phyloP scores from a whole-genome alignment of 2,113 vertebrate genomes.

The Panthera leo region DNA sequence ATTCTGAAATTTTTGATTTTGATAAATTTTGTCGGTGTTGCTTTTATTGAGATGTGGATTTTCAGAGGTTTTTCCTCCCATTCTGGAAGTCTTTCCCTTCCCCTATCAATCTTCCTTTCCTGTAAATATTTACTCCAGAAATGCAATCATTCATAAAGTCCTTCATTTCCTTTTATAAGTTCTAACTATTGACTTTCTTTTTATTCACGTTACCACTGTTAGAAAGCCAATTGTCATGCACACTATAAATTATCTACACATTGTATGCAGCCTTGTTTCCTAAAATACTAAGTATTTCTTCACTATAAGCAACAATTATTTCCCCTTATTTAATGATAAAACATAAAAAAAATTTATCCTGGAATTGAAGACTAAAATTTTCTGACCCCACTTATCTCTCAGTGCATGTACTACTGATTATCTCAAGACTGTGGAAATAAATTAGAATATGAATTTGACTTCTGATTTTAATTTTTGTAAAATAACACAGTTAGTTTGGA shows the following conservation, averaged over 20 bases:
- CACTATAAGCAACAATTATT: background rate
- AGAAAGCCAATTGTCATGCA: background rate
- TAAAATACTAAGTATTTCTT: background rate
- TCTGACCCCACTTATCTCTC: background rate
- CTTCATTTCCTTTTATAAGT: background rate
- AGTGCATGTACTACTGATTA: background rate
- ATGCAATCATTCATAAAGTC: background rate
- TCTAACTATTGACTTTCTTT: background rate
- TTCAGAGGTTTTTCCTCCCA: background rate
- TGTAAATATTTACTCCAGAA: background rate
- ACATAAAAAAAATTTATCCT: background rate
- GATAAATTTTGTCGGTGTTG: background rate
- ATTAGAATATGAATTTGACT: background rate
- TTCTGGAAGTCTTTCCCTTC: background rate
- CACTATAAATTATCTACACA: background rate
- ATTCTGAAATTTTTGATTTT: background rate
- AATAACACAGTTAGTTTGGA: background rate
- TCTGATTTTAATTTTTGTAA: slow-evolving; percentile 5
- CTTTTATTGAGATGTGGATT: background rate
- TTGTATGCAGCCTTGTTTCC: background rate
- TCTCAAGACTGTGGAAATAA: background rate
- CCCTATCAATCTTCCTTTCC: background rate
- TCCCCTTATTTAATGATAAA: background rate
- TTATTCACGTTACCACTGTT: background rate
- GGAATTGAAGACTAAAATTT: background rate